Evolutionary conservation across 2,888 invertebrate species (phyloP), one percentile per base, ranked within the genome.

Genomic region (Anthophora plumipes): DNA sequence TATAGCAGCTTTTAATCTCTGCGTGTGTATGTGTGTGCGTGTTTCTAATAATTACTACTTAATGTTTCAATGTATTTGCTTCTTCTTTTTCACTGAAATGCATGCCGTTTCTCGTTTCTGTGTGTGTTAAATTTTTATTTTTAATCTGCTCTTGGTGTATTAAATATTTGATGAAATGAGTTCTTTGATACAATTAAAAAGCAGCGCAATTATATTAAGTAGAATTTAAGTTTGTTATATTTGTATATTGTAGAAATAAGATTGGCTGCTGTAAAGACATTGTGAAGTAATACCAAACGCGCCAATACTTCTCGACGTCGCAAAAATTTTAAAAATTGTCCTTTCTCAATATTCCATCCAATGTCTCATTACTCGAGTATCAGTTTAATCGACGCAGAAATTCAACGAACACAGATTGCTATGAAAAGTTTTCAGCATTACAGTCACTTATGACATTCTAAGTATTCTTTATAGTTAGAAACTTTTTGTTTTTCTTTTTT

Each of bases 1-100:
- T 66, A 31, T 73, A 60, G 31, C 37, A 72, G 69, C 83, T 81
- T 77, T 82, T 75, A 84, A 83, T 81, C 22, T 71, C 37, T 55
- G 77, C n/a, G n/a, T 31, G 9, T 43, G 39, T 11, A 31, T 84
- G 80, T 78, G 22, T 66, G 46, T n/a, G 46, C 3, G 5, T 39
- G 20, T 39, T 31, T 54, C 46, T 48, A 20, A 43, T 43, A 43
- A 46, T 25, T 59, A 11, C 31, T 43, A 22, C 43, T 66, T 31
- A 22, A 64, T 70, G 48, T 31, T 71, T 52, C n/a, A 60, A 66
- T 31, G 60, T 59, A 74, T 75, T 48, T n/a, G 52, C 72, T 73
- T 77, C 50, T 54, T 22, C n/a, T 66, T 46, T 54, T 70, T 14
- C 31, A 64, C 22, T 43, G 48, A 68, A 20, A 54, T 48, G 84